Evolutionary conservation across 64 coral and sea anemone species (phyloP).

Genomic region (Montipora cactus): DNA sequence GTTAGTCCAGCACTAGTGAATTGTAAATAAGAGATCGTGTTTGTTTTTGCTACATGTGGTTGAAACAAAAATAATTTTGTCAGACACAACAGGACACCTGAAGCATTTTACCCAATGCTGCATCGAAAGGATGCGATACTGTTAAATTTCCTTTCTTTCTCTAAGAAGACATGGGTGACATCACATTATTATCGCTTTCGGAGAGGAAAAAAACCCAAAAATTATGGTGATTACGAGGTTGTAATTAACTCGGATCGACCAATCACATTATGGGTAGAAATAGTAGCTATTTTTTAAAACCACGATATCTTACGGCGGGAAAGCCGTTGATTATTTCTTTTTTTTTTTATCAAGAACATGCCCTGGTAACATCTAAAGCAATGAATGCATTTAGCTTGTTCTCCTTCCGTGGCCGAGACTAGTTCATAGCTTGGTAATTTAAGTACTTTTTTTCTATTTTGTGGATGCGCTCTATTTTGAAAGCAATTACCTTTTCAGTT

Average conservation of each 20-base stretch:
- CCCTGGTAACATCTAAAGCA: too few relatives aligned
- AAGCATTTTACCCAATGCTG: conserved; percentile 13
- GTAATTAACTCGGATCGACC: neutral
- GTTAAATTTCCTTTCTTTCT: neutral
- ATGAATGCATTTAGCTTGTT: too few relatives aligned
- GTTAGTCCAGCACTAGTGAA: conserved; percentile 6
- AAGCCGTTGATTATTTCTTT: too few relatives aligned
- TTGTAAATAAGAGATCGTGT: conserved; percentile 36
- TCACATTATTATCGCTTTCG: neutral
- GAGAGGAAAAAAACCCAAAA: neutral
- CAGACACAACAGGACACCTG: neutral
- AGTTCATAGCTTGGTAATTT: neutral
- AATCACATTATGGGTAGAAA: neutral
- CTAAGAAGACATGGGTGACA: neutral
- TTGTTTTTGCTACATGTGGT: neutral
- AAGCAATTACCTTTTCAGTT: conserved; percentile 50
- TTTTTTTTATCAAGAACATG: too few relatives aligned
- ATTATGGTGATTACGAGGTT: neutral
- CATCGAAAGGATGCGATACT: neutral
- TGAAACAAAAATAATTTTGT: neutral
- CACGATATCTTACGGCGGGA: too few relatives aligned
- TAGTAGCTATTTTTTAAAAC: too few relatives aligned
- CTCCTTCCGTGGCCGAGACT: neutral
- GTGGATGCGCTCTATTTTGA: conserved; percentile 18
- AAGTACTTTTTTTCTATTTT: conserved; percentile 10